Evolutionary conservation across 2,888 invertebrate genomes (phyloP).

Genomic region (Oscheius sp.): DNA sequence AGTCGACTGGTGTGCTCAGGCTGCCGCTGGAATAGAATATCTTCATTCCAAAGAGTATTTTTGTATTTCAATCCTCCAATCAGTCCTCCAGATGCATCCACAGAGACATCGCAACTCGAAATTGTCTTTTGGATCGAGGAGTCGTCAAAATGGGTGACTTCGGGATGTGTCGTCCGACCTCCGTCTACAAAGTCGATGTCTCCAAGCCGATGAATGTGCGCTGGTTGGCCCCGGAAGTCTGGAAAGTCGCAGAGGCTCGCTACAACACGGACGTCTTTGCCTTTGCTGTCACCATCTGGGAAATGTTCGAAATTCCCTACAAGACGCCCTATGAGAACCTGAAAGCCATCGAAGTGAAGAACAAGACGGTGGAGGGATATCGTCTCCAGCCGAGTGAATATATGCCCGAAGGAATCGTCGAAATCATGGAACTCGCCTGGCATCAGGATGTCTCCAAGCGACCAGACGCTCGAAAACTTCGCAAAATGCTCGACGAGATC

Average conservation of each 20-base stretch:
- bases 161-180: conserved; percentile 60
- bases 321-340: conserved; percentile 54
- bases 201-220: conserved; percentile 60
- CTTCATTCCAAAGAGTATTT: conserved; percentile 55
- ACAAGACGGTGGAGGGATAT: conserved; percentile 56
- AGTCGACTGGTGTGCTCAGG: conserved; percentile 36
- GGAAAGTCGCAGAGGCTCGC: conserved; percentile 59
- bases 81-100: conserved; percentile 52
- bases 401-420: conserved; percentile 53
- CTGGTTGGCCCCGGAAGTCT: conserved; percentile 65
- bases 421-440: conserved; percentile 50
- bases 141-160: conserved; percentile 62
- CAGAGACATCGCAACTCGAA: conserved; percentile 62
- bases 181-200: conserved; percentile 56
- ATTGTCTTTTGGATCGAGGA: conserved; percentile 56
- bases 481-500: conserved; percentile 45
- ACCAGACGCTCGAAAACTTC: conserved; percentile 49
- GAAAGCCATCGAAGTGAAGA: conserved; percentile 59
- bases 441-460: conserved; percentile 49
- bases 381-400: conserved; percentile 49
- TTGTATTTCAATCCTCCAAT: no score
- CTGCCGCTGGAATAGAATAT: conserved; percentile 57
- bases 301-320: conserved; percentile 60
- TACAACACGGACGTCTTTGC: conserved; percentile 62
- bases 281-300: conserved; percentile 62